Evolutionary conservation across 2,113 vertebrate species (phyloP).

Genomic region (Sterrhoptilus dennistouni): DNA sequence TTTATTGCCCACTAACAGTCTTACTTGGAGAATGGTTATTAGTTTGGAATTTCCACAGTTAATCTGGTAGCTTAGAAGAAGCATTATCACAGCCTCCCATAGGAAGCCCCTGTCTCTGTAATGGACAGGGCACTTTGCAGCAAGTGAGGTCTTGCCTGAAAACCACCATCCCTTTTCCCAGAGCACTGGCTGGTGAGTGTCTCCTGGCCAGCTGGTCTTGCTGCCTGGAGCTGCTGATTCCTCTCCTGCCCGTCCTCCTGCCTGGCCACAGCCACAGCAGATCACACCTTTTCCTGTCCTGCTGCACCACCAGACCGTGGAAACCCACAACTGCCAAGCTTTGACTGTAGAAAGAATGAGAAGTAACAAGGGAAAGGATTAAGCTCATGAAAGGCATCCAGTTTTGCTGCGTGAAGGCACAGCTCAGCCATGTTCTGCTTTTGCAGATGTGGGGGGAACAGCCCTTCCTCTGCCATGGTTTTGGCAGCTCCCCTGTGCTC

Average conservation of each 20-base stretch:
- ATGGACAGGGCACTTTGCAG: background rate
- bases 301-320: rapidly evolving
- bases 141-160: background rate
- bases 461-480: background rate
- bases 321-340: background rate
- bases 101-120: background rate
- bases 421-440: background rate
- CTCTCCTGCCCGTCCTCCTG: background rate
- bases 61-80: constrained; percentile 34
- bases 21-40: constrained; percentile 46
- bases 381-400: background rate
- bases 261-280: background rate
- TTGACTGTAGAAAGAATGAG: background rate
- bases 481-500: background rate
- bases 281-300: background rate
- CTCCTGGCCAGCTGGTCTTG: background rate
- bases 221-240: background rate
- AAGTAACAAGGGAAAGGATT: background rate
- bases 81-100: background rate
- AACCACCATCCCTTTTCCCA: background rate
- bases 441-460: background rate
- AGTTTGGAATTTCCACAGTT: constrained; percentile 48
- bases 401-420: background rate
- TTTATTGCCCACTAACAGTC: constrained; percentile 50
- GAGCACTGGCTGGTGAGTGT: rapidly evolving